Evolutionary conservation across 2,113 vertebrate species (phyloP).

Genomic region (Vulpes ferrilata): DNA sequence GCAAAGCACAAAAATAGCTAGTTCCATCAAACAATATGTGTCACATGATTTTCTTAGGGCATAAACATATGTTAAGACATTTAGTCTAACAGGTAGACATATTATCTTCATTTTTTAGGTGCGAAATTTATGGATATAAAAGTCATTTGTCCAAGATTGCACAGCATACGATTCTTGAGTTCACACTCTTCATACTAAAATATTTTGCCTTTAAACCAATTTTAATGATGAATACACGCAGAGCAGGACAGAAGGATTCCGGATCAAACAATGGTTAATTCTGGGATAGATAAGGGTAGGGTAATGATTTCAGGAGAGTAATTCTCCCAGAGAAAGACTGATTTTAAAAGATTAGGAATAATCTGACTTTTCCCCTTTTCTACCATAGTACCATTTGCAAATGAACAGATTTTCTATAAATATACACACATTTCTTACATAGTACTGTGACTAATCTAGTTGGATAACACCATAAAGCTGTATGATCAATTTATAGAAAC

Average conservation of each 20-base stretch:
- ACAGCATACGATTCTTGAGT: background rate
- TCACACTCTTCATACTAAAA: fast-evolving
- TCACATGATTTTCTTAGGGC: background rate
- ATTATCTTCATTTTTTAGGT: background rate
- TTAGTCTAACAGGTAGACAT: background rate
- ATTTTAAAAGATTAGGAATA: background rate
- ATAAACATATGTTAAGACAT: background rate
- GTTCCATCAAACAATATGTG: background rate
- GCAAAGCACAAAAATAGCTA: background rate
- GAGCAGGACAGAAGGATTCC: background rate
- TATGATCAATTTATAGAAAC: background rate
- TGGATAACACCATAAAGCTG: background rate
- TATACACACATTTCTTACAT: background rate
- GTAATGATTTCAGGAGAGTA: background rate
- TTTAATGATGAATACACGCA: background rate
- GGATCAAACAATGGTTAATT: background rate
- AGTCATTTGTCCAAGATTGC: background rate
- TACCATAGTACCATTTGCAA: background rate
- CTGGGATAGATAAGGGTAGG: fast-evolving
- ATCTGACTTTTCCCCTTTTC: background rate
- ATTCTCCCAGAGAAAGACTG: background rate
- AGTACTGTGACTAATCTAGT: background rate
- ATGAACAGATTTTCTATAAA: background rate
- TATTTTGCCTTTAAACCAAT: background rate
- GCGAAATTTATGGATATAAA: background rate